Conservation (phyloP, 2,797 vertebrate species). For the Scarus forsteni region DNA sequence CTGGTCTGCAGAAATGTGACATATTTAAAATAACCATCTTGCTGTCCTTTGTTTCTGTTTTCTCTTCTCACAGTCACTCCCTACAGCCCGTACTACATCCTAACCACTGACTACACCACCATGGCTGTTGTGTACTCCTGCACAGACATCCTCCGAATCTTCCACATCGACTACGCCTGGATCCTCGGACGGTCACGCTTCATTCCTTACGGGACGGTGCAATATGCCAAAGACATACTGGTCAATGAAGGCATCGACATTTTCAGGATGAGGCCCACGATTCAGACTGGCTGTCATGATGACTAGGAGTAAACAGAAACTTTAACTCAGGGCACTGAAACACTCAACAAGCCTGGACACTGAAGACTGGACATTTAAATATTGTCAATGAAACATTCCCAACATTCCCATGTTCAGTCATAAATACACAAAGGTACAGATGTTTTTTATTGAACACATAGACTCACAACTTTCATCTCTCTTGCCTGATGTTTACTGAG, state of each 20-base stretch:
- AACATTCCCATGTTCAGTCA: background rate
- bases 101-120: slow-evolving; percentile 81
- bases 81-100: slow-evolving; percentile 82
- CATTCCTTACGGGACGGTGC: slow-evolving; percentile 54
- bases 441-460: too few relatives aligned
- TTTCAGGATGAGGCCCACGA: slow-evolving; percentile 73
- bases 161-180: slow-evolving; percentile 82
- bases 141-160: slow-evolving; percentile 76
- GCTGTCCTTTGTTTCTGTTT: background rate
- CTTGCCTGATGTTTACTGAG: too few relatives aligned
- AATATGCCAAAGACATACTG: slow-evolving; percentile 71
- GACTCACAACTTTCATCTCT: too few relatives aligned
- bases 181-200: slow-evolving; percentile 80
- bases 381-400: background rate
- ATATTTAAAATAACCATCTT: background rate
- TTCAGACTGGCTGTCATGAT: slow-evolving; percentile 78
- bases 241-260: slow-evolving; percentile 71
- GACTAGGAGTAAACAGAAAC: slow-evolving; percentile 8
- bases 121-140: slow-evolving; percentile 82
- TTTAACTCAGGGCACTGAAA: too few relatives aligned
- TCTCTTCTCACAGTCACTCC: slow-evolving; percentile 73
- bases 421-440: too few relatives aligned
- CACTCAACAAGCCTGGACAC: background rate
- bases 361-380: too few relatives aligned
- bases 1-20: too few relatives aligned